Conservation (phyloP, 2,113 vertebrate genomes). For the Eurypyga helias region DNA sequence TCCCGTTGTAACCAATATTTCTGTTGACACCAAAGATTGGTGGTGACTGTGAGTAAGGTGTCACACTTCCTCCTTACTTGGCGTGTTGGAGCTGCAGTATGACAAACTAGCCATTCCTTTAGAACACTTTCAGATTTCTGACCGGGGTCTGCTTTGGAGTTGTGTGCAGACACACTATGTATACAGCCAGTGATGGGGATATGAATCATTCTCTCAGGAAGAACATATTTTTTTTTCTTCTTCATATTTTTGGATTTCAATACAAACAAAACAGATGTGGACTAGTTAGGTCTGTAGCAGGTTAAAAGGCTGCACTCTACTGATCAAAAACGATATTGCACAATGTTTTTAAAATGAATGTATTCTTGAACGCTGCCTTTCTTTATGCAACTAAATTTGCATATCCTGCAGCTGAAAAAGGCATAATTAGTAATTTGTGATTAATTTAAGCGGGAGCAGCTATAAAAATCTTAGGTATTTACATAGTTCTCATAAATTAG, state of each 20-base stretch:
- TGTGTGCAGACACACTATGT: not conserved
- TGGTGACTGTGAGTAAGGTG: not conserved
- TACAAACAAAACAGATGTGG: not conserved
- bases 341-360: not conserved
- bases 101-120: not conserved
- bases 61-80: not conserved
- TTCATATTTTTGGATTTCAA: not conserved
- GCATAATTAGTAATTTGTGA: slow-evolving; percentile 77
- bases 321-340: slow-evolving; percentile 19
- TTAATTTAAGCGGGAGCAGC: slow-evolving; percentile 71
- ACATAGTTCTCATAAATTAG: slow-evolving; percentile 78
- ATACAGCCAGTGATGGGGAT: not conserved
- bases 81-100: accelerated
- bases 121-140: not conserved
- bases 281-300: not conserved
- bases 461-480: slow-evolving; percentile 76
- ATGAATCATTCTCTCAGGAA: not conserved
- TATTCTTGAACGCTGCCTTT: slow-evolving; percentile 38
- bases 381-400: slow-evolving; percentile 57
- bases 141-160: not conserved
- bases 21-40: not conserved
- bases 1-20: not conserved
- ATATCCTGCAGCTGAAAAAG: slow-evolving; percentile 70
- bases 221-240: not conserved
- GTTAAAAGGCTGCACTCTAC: slow-evolving; percentile 18